phyloP scores from a whole-genome alignment of 2,888 invertebrate genomes.

The Andrena trimmerana region DNA sequence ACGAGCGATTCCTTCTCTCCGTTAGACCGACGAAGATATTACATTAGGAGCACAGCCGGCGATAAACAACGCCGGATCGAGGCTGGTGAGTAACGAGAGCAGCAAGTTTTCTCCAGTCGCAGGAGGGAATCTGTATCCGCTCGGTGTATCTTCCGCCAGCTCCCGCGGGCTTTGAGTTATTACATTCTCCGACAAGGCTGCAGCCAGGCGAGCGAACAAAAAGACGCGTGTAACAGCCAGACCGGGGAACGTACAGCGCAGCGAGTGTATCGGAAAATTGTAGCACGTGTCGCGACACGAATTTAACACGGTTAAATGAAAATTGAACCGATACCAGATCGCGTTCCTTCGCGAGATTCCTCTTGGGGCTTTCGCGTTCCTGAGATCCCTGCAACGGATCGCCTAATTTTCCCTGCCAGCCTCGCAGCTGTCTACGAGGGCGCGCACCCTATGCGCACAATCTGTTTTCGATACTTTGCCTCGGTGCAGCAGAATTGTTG shows the following conservation, averaged over 20 bases:
- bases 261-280: conserved; percentile 11
- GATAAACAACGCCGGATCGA: conserved; percentile 55
- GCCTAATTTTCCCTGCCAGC: too few species aligned
- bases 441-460: too few species aligned
- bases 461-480: too few species aligned
- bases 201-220: conserved; percentile 36
- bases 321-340: conserved; percentile 23
- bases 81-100: conserved; percentile 34
- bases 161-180: conserved; percentile 72
- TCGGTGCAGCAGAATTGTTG: too few species aligned
- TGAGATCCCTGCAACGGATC: not conserved
- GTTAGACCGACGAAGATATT: conserved; percentile 38
- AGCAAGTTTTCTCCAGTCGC: conserved; percentile 13
- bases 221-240: conserved; percentile 27
- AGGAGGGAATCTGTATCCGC: conserved; percentile 49
- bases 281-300: conserved; percentile 54
- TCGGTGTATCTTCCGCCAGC: conserved; percentile 39
- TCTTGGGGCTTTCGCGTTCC: not conserved
- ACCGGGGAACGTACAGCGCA: not conserved
- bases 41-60: conserved; percentile 37
- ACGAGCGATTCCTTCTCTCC: conserved; percentile 24
- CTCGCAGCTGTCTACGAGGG: too few species aligned
- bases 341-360: not conserved
- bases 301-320: conserved; percentile 37
- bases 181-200: conserved; percentile 60